These are phyloP conservation scores for Carlito syrichta DNA, from an alignment of 2,113 vertebrate genomes.

Conservation along the genomic window DNA sequence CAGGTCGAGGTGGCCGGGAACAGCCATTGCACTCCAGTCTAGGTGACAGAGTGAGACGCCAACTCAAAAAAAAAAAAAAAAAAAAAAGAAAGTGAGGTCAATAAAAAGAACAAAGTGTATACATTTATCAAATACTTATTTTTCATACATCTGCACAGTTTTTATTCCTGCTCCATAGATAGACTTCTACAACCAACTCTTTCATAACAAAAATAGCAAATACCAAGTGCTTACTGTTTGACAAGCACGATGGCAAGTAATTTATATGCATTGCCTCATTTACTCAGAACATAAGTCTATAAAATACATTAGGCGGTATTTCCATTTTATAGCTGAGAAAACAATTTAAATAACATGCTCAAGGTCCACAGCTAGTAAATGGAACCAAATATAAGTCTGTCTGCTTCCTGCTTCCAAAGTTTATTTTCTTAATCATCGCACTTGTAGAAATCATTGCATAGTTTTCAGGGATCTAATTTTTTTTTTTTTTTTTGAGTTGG, in stretches of 20 bases:
- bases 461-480: background rate
- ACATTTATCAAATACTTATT: background rate
- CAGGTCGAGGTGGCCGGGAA: too few species aligned
- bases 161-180: background rate
- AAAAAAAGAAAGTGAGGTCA: background rate
- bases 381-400: background rate
- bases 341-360: background rate
- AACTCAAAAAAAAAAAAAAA: too few species aligned
- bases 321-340: background rate
- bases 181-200: background rate
- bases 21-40: too few species aligned
- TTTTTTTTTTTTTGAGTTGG: too few species aligned
- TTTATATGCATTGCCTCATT: background rate
- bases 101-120: background rate
- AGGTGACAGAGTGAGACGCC: too few species aligned
- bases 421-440: background rate
- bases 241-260: background rate
- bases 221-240: background rate
- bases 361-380: background rate
- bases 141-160: background rate
- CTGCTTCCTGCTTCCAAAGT: background rate
- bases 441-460: background rate
- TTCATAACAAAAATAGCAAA: background rate
- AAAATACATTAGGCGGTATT: background rate
- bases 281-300: constrained; percentile 15